Evolutionary conservation across 2,797 vertebrate genomes (phyloP), one percentile per base, ranked within the genome.

Genomic region (Cottoperca gobio): DNA sequence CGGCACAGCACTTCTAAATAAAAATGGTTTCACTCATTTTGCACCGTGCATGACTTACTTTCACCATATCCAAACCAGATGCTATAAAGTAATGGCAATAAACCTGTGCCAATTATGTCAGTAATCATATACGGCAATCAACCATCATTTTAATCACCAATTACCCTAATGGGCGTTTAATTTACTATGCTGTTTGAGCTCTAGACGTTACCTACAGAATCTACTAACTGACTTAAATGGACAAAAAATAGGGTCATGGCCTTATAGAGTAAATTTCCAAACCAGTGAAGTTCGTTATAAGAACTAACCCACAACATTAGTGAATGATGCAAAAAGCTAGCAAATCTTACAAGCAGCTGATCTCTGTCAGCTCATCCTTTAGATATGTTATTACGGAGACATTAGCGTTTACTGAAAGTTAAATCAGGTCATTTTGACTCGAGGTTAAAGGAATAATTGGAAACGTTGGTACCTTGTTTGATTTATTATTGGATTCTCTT

Each of bases 1-100:
- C 31, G 67, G 39, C 39, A 17, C 17, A 50, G 68, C 49, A 65
- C 7, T 37, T 79, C 24, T 49, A 85, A 73, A 78, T 46, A 52
- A 70, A 81, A 79, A 74, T 9, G 12, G 21, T 76, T 83, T 81
- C 17, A 35, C 58, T 60, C 17, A 21, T 62, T 81, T 63, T 58
- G 45, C 55, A 31, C 28, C 33, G 31, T 48, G 43, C 48, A 24
- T 78, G 54, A 75, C 23, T 58, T 66, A 50, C 24, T 78, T 80
- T 66, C 16, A 57, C 21, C 49, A 66, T 76, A 70, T 55, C 79
- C 24, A 53, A 80, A 73, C 66, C 65, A 78, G 68, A 79, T 70
- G 65, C 49, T 49, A 14, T 40, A 40, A 73, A 31, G 52, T 46
- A 79, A 68, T 52, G 17, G 52, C 33, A 46, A 65, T 72, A 57